Evolutionary conservation across 2,113 vertebrate genomes (phyloP), one percentile per base, ranked within the genome.

Genomic region (Poicephalus meyeri): DNA sequence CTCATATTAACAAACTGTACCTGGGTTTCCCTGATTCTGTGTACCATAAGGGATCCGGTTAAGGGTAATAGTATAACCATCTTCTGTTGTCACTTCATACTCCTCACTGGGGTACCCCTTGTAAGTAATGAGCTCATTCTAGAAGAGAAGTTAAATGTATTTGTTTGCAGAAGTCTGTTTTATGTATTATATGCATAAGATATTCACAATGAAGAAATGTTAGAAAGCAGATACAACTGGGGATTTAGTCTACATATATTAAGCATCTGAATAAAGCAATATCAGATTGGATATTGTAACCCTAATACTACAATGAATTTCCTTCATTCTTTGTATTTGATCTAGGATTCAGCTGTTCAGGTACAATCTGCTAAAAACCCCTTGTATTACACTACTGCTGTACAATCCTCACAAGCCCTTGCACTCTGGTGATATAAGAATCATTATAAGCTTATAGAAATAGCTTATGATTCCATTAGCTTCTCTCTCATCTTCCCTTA

Each of bases 61-160:
- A 76, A 96, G 37, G 23, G 61, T 91, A 55, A 94, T 58, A 28
- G 13, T 55, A 68, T 89, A 96, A 53, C 87, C 80, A 64, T 95
- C 96, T 81, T 97, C 91, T 81, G 91, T 94, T 3, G 8, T 53
- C 81, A 89, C 89, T 64, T 95, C 73, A 46, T 91, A 89, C 24
- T 96, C 87, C 70, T 96, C 73, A 0, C 73, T 60, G 61, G 84
- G 91, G 52, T 94, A 96, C 35, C 89, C 95, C 78, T 76, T 96
- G 78, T 74, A 89, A 50, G 70, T 39, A 47, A 95, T 60, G 14
- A 95, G 81, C 26, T 91, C 61, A 3, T 60, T 79, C 95, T 96
- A 58, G 55, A 72, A 74, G 35, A 81, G 37, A 87, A 94, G 25
- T 28, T 58, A 91, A 70, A 89, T 23, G 3, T 28, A 18, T 86